Percentiles rank a stretch among this genome's conserved stretches.
Evolutionary conservation across 2,888 invertebrate genomes (phyloP).

Genomic region (Coecobrya sp.): DNA sequence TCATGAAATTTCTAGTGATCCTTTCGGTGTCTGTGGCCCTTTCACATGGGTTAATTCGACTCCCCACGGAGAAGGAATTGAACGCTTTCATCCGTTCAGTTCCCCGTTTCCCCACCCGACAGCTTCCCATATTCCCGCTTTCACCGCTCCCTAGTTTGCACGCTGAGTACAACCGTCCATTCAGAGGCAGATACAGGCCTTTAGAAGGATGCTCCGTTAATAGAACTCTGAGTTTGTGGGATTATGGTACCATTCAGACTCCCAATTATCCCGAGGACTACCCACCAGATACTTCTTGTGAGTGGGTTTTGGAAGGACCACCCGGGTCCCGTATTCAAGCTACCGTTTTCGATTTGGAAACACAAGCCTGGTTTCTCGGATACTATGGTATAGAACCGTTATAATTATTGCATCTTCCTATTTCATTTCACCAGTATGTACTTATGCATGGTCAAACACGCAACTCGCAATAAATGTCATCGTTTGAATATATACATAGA

Average conservation of each 20-base stretch:
- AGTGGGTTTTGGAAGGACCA: slow-evolving; percentile 73
- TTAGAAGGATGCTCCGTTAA: slow-evolving; percentile 71
- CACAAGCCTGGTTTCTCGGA: slow-evolving; percentile 86
- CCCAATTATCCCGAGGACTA: slow-evolving; percentile 80
- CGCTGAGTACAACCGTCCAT: slow-evolving; percentile 39
- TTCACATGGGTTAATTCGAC: slow-evolving; percentile 36
- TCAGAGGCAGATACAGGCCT: slow-evolving; percentile 43
- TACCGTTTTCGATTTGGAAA: slow-evolving; percentile 84
- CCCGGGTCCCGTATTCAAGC: slow-evolving; percentile 83
- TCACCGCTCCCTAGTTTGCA: slow-evolving; percentile 38
- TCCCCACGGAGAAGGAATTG: slow-evolving; percentile 64
- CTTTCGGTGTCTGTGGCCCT: slow-evolving; percentile 33
- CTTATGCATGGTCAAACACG: no score
- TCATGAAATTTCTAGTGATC: slow-evolving; percentile 42
- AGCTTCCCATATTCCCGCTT: slow-evolving; percentile 53
- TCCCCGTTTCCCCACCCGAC: slow-evolving; percentile 73
- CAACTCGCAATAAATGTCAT: no score
- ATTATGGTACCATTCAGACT: slow-evolving; percentile 69
- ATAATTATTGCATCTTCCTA: no score
- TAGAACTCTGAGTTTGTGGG: slow-evolving; percentile 65
- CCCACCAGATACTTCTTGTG: slow-evolving; percentile 69
- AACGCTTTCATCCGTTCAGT: slow-evolving; percentile 56
- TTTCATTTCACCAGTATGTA: no score
- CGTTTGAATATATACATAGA: no score
- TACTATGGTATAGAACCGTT: no score